Conservation (phyloP, 2,888 invertebrate genomes). For the Lepidocyrtinus sp. region DNA sequence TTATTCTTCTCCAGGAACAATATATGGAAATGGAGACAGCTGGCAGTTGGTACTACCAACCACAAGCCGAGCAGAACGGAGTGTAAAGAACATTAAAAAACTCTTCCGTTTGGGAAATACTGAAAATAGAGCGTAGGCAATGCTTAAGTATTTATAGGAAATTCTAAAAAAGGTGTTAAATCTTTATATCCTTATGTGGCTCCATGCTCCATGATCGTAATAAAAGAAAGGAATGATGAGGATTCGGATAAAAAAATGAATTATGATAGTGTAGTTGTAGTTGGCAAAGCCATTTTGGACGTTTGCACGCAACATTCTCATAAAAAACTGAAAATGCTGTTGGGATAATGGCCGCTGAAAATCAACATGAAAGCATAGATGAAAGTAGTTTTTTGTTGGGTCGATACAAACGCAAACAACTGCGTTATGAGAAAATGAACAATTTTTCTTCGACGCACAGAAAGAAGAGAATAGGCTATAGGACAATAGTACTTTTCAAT, state of each 20-base stretch:
- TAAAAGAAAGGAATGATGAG: not conserved
- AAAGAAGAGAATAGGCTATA: not conserved
- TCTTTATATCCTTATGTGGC: too few relatives aligned
- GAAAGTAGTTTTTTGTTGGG: not conserved
- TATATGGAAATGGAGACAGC: slow-evolving; percentile 21
- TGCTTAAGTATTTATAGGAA: too few relatives aligned
- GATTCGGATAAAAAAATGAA: slow-evolving; percentile 48
- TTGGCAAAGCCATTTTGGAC: too few relatives aligned
- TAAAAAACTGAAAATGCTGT: too few relatives aligned
- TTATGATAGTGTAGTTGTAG: slow-evolving; percentile 36
- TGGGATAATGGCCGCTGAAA: too few relatives aligned
- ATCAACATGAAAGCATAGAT: too few relatives aligned
- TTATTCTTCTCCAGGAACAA: slow-evolving; percentile 9
- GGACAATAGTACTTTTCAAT: not conserved
- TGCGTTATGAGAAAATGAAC: not conserved
- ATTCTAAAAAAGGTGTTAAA: slow-evolving; percentile 48
- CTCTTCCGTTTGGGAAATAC: slow-evolving; percentile 9
- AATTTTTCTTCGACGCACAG: too few relatives aligned
- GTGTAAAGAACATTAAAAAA: slow-evolving; percentile 7
- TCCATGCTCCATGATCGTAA: too few relatives aligned
- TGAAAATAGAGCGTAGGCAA: too few relatives aligned
- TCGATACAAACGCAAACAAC: not conserved
- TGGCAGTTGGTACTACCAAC: slow-evolving; percentile 34
- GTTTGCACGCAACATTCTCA: too few relatives aligned
- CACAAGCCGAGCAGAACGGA: not conserved